phyloP scores from a whole-genome alignment of 1,140 invertebrate genomes.

The Danaus melanippus region DNA sequence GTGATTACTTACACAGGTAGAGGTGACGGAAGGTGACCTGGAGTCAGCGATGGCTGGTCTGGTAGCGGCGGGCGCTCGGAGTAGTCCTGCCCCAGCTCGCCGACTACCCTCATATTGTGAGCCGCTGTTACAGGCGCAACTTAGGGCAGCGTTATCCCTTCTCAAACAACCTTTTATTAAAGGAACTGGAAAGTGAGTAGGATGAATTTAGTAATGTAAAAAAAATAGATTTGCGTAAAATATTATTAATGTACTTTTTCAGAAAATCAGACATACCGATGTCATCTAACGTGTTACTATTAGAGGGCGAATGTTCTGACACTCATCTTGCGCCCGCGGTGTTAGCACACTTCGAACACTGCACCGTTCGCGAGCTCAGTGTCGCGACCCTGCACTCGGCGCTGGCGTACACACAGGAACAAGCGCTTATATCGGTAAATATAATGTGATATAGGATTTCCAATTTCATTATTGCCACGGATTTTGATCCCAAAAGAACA shows the following conservation, averaged over 20 bases:
- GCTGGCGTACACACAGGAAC: conserved; percentile 83
- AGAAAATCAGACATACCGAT: conserved; percentile 23
- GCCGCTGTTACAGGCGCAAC: conserved; percentile 41
- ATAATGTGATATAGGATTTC: too few relatives aligned
- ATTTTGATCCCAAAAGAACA: too few relatives aligned
- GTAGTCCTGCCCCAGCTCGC: conserved; percentile 32
- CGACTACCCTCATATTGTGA: conserved; percentile 33
- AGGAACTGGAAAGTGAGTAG: conserved; percentile 2
- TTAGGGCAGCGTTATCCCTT: conserved; percentile 30
- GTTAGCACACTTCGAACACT: conserved; percentile 85
- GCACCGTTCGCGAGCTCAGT: conserved; percentile 85
- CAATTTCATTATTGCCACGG: too few relatives aligned
- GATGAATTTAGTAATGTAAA: too few relatives aligned
- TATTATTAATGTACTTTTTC: not conserved
- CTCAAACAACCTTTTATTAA: conserved; percentile 12
- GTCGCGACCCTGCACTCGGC: conserved; percentile 82
- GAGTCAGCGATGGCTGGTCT: conserved; percentile 43
- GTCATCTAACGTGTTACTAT: conserved; percentile 64
- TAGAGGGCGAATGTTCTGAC: conserved; percentile 75
- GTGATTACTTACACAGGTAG: conserved; percentile 35
- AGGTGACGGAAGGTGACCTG: conserved; percentile 47
- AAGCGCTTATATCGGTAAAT: conserved; percentile 83
- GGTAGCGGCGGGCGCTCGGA: conserved; percentile 51
- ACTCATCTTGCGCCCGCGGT: conserved; percentile 85
- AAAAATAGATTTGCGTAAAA: too few relatives aligned